phyloP scores from a whole-genome alignment of 2,888 invertebrate genomes.

The Temnothorax ravouxi region DNA sequence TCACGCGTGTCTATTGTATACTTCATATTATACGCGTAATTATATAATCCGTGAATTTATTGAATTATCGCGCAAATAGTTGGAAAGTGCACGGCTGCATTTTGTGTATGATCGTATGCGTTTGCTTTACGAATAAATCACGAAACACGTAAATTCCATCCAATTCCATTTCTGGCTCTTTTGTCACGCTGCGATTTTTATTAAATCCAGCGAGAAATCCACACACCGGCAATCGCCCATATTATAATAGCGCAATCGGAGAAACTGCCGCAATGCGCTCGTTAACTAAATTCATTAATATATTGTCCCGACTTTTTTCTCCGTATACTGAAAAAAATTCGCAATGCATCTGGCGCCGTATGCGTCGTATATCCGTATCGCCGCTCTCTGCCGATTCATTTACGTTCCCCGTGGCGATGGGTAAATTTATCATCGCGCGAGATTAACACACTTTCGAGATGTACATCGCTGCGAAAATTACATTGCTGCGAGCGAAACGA shows the following conservation, averaged over 20 bases:
- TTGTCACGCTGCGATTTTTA: slow-evolving; percentile 13
- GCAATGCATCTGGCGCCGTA: neutral
- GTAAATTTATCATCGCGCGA: slow-evolving; percentile 25
- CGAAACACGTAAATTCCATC: neutral
- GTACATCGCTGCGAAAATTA: slow-evolving; percentile 10
- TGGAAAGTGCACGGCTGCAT: neutral
- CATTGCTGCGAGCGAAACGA: slow-evolving; percentile 12
- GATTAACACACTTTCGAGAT: slow-evolving; percentile 32
- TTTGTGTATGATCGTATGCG: slow-evolving; percentile 1
- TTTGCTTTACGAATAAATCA: slow-evolving; percentile 3
- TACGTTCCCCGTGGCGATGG: slow-evolving; percentile 2
- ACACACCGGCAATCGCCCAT: neutral
- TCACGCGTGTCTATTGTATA: neutral
- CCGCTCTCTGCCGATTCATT: slow-evolving; percentile 8
- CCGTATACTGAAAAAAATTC: neutral
- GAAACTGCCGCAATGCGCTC: neutral
- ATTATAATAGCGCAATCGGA: slow-evolving; percentile 24
- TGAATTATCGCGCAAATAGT: neutral
- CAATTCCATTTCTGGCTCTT: slow-evolving; percentile 14
- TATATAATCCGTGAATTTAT: slow-evolving; percentile 18
- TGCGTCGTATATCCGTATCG: neutral
- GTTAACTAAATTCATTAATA: slow-evolving; percentile 18
- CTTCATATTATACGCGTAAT: neutral
- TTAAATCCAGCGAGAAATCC: neutral
- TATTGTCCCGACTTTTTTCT: neutral